Evolutionary conservation across 2,797 vertebrate genomes (phyloP), one percentile per base, ranked within the genome.

Genomic region (Hoplostethus mediterraneus): DNA sequence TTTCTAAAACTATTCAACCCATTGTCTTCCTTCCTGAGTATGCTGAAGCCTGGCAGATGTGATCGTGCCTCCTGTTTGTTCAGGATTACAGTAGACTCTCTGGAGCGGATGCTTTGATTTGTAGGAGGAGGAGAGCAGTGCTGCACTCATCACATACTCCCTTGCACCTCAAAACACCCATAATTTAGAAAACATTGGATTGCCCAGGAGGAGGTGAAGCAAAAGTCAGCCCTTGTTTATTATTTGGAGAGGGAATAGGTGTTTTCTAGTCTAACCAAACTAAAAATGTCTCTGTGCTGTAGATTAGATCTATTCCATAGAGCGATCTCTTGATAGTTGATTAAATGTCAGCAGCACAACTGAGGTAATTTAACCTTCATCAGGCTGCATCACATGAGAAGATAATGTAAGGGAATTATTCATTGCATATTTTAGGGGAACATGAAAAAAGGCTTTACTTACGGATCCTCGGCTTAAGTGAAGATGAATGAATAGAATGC

Each of bases 351-450:
- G 83, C 71, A 57, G 85, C 77, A 77, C 80, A 84, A 79, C 77
- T 62, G 63, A 84, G 83, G 87, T 90, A 77, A 87, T 87, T 91
- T 89, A 90, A 93, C 86, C 86, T 90, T 90, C 80, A 90, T 89
- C 80, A 83, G 75, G 71, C 72, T 73, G 59, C 65, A 90, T 84
- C 87, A 88, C 84, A 90, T 88, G 83, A 87, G 69, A 52, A 73
- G 81, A 88, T 90, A 88, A 91, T 93, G 83, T 73, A 73, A 89
- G 85, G 81, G 85, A 90, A 93, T 91, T 85, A 92, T 90, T 91
- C 81, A 90, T 90, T 81, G 81, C 83, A 84, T 90, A 87, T 89
- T 89, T 92, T 76, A 90, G 72, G 48, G 25, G 58, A 72, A 87
- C 75, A 82, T 81, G 74, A 87, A 91, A 86, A 59, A 86, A 85